Conservation (phyloP, 2,113 vertebrate species). For the Tor tambroides region DNA sequence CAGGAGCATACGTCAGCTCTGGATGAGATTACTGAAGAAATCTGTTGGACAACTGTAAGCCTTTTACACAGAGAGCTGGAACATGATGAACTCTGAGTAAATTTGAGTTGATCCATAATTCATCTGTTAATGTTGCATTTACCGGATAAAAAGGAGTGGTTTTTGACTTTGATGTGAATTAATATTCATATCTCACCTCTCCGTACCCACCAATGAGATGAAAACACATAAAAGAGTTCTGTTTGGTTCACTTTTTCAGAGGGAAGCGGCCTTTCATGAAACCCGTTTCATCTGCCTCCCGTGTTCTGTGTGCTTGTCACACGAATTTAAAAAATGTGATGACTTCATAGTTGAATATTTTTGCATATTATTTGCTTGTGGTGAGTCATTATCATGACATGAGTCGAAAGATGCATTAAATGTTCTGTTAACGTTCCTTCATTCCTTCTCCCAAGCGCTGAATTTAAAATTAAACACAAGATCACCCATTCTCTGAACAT, state of each 20-base stretch:
- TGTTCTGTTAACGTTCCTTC: too few relatives aligned
- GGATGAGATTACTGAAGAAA: slow-evolving; percentile 40
- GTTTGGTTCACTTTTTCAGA: slow-evolving; percentile 22
- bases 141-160: slow-evolving; percentile 8
- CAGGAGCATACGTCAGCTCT: slow-evolving; percentile 40
- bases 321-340: slow-evolving; percentile 1
- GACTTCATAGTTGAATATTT: slow-evolving; percentile 14
- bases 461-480: slow-evolving; percentile 12
- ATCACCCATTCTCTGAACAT: not conserved
- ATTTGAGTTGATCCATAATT: slow-evolving; percentile 42
- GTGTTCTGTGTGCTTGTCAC: slow-evolving; percentile 7
- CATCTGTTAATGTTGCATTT: slow-evolving; percentile 33
- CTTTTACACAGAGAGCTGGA: slow-evolving; percentile 46
- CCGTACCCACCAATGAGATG: slow-evolving; percentile 9
- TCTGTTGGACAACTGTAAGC: slow-evolving; percentile 48
- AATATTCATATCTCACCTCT: slow-evolving; percentile 37
- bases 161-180: slow-evolving; percentile 40
- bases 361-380: not conserved
- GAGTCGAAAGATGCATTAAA: not conserved
- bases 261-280: not conserved
- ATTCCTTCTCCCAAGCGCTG: not conserved
- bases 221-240: slow-evolving; percentile 35
- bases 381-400: not conserved
- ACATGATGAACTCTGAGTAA: slow-evolving; percentile 18
- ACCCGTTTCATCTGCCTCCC: not conserved